Base-by-base conservation (phyloP, 2,888 invertebrate genomes). In the Hydropsyche betteni region DNA sequence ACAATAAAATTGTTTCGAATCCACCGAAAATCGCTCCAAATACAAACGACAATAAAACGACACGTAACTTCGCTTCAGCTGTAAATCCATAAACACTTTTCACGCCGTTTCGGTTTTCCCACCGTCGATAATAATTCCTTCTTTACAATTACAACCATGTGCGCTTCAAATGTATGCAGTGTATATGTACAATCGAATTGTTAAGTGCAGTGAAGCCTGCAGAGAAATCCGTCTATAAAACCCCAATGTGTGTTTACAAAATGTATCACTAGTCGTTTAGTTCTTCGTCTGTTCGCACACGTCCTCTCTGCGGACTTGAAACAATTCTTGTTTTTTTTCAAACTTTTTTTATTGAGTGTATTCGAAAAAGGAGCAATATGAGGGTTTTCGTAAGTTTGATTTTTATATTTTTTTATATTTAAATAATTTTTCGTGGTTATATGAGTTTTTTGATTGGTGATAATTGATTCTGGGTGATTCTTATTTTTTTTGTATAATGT, bases 211-310 rank as follows among this genome's bases (percentile, higher is more conserved):
- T 53, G 70, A 53, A 70, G 64, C 75, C 34, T 58, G 58, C 51
- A 75, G 72, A 72, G 76, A 74, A 76, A 77, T 69, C 74, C 51
- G 78, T 74, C 75, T 78, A 78, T 78, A 78, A 75, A 78, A 75
- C 55, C 69, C 64, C 72, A 61, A 74, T 69, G 70, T 69, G 50
- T 69, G 61, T 69, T 69, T 52, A 38, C 52, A 68, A 75, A 58
- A 69, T 50, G 64, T 76, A 78, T 69, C 78, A 78, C 69, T 74
- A 74, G 44, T 69, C 58, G 64, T 55, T 71, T 72, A 38, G 74
- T 73, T 74, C 69, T 77, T 77, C 10, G 52, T 36, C 73, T 38
- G 76, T 68, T 24, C 24, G 69, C 69, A 74, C 77, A 78, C 70
- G 69, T 58, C 44, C 33, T 34, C 44, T 53, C 53, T 12, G 75